These are phyloP conservation scores for Calidris pugnax DNA, from an alignment of 2,113 vertebrate genomes.

Conservation along the genomic window DNA sequence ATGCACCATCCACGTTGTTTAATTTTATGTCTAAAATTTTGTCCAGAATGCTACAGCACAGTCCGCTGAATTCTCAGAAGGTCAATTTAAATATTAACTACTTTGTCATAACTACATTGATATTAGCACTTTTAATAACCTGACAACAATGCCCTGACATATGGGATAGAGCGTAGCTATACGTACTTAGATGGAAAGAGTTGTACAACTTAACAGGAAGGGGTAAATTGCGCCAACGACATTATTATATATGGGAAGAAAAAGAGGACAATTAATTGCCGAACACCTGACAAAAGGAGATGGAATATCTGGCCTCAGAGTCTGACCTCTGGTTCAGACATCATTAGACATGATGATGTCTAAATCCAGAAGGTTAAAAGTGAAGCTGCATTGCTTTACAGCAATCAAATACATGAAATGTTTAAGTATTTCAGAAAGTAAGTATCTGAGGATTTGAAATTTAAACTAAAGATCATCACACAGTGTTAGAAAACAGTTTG, in stretches of 20 bases:
- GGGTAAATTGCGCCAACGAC: background rate
- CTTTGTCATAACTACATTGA: background rate
- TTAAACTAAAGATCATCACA: background rate
- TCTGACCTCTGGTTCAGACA: background rate
- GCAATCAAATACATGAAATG: background rate
- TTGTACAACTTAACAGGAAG: slow-evolving; percentile 14
- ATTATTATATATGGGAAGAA: slow-evolving; percentile 8
- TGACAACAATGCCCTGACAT: background rate
- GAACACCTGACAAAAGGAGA: slow-evolving; percentile 12
- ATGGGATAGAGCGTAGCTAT: background rate
- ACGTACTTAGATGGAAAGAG: background rate
- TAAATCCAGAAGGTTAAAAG: background rate
- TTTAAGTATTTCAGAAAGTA: background rate
- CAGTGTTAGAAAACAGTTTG: background rate
- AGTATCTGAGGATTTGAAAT: background rate
- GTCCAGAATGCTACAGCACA: background rate
- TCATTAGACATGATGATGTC: background rate
- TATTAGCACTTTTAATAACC: background rate
- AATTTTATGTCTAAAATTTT: slow-evolving; percentile 11
- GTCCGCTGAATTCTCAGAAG: background rate
- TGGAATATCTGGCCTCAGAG: slow-evolving; percentile 5
- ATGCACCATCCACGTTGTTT: background rate
- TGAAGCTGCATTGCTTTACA: background rate
- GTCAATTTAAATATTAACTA: background rate
- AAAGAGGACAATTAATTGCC: slow-evolving; percentile 5